A percentile compares a stretch with the other conserved stretches of the same genome.
phyloP scores from a whole-genome alignment of 2,113 vertebrate species.

The Dipodomys spectabilis region DNA sequence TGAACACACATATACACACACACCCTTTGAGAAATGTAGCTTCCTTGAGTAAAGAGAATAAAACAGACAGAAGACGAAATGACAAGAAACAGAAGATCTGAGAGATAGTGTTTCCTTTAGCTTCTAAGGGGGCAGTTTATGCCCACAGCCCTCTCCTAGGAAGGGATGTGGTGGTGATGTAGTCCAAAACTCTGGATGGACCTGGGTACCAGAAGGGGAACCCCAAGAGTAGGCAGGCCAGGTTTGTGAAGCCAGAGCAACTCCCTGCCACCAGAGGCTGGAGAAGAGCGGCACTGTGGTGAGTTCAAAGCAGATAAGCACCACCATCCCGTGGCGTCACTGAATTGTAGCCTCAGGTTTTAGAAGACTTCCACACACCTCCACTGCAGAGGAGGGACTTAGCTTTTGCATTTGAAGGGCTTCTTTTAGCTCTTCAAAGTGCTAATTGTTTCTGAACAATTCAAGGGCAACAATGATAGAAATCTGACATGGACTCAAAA shows the following conservation, averaged over 20 bases:
- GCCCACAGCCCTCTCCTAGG: no score
- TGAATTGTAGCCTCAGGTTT: not conserved
- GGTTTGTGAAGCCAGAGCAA: no score
- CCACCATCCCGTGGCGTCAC: fast-evolving
- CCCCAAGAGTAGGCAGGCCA: no score
- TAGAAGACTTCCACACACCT: not conserved
- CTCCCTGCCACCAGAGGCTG: not conserved
- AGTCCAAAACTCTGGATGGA: not conserved
- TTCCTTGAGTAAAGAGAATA: not conserved
- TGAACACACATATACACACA: no score
- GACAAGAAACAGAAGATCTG: no score
- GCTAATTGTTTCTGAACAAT: constrained; percentile 60
- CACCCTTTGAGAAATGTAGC: not conserved
- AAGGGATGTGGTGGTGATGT: not conserved
- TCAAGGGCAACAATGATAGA: constrained; percentile 61
- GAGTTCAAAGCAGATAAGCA: not conserved
- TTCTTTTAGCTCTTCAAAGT: constrained; percentile 59
- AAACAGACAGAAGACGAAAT: not conserved
- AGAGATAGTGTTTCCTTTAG: not conserved
- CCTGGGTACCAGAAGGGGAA: not conserved
- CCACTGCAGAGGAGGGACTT: not conserved
- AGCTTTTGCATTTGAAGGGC: constrained; percentile 63
- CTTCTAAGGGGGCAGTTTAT: not conserved
- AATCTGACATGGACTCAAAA: constrained; percentile 55
- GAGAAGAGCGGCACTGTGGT: not conserved